A percentile compares a stretch with the other conserved stretches of the same genome.
Evolutionary conservation across 2,888 invertebrate species (phyloP).

Genomic region (Mythimna lalbum): DNA sequence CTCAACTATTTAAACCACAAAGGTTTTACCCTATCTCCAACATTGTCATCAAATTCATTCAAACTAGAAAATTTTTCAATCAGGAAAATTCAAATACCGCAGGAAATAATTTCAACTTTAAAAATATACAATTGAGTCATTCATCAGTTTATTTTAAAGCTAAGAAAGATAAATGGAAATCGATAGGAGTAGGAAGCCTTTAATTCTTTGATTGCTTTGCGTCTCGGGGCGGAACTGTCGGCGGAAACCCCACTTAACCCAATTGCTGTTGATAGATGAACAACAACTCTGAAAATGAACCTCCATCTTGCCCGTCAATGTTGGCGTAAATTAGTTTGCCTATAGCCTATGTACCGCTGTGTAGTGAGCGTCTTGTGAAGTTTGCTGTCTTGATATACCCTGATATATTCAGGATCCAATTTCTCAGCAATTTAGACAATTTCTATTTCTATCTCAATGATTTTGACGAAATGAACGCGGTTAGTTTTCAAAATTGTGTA

Average conservation of each 20-base stretch:
- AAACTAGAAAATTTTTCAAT: background rate
- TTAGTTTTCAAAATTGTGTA: too few relatives aligned
- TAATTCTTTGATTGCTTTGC: constrained; percentile 70
- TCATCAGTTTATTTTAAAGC: constrained; percentile 17
- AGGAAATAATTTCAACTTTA: constrained; percentile 17
- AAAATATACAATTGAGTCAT: constrained; percentile 15
- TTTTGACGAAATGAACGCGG: too few relatives aligned
- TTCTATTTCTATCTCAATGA: too few relatives aligned
- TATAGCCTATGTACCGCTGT: background rate
- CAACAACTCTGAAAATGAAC: constrained; percentile 62
- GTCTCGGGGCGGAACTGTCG: constrained; percentile 63
- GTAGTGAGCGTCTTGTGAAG: background rate
- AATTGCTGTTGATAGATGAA: constrained; percentile 73
- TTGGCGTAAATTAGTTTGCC: constrained; percentile 42
- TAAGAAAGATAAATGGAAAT: constrained; percentile 46
- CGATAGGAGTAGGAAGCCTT: constrained; percentile 54
- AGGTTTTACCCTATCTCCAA: background rate
- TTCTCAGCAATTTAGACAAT: too few relatives aligned
- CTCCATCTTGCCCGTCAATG: constrained; percentile 44
- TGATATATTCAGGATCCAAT: background rate
- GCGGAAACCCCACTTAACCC: constrained; percentile 82
- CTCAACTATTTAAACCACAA: too few relatives aligned
- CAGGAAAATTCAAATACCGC: background rate
- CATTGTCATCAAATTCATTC: background rate
- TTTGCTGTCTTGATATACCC: background rate